phyloP scores from a whole-genome alignment of 1,140 invertebrate species.

The Oppia nitens region DNA sequence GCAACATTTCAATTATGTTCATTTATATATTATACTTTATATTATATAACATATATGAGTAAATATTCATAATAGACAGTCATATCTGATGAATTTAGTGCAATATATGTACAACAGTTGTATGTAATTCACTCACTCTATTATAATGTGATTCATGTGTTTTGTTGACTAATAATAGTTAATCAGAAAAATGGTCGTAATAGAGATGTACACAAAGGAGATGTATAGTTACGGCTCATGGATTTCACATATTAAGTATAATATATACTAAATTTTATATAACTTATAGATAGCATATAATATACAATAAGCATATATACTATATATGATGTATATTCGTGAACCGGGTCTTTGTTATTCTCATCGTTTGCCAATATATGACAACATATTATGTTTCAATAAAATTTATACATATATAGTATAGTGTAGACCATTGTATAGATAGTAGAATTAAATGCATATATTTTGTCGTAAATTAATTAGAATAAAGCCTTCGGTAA shows the following conservation, averaged over 20 bases:
- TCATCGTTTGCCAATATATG: not conserved
- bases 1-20: too few relatives aligned
- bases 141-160: not conserved
- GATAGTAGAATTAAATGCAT: too few relatives aligned
- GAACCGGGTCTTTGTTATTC: not conserved
- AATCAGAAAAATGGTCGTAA: not conserved
- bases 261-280: too few relatives aligned
- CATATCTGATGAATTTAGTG: too few relatives aligned
- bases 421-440: too few relatives aligned
- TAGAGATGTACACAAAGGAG: not conserved
- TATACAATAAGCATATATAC: too few relatives aligned
- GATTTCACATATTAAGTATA: too few relatives aligned
- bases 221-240: not conserved
- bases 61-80: too few relatives aligned
- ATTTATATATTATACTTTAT: too few relatives aligned
- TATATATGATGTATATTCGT: not conserved
- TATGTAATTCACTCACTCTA: not conserved
- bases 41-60: too few relatives aligned
- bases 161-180: not conserved
- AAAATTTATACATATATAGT: too few relatives aligned
- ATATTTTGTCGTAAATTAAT: not conserved
- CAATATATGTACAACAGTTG: not conserved
- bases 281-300: too few relatives aligned
- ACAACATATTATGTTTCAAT: not conserved
- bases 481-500: not conserved